These are phyloP conservation scores for Archips crataeganus DNA, from an alignment of 2,888 invertebrate species.

Conservation along the genomic window DNA sequence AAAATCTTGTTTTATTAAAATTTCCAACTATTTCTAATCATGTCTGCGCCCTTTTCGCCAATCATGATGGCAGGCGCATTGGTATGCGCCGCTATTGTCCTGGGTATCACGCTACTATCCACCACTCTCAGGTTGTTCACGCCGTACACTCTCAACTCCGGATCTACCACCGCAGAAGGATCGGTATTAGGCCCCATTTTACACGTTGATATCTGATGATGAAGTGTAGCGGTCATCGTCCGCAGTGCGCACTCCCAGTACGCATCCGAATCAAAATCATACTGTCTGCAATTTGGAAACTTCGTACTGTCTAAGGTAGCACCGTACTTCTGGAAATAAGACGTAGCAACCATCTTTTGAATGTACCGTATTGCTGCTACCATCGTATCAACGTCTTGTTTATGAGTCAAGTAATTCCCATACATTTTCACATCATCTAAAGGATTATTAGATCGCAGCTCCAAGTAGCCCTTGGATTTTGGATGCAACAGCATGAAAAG, in stretches of 20 bases:
- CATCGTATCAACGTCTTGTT: slow-evolving; percentile 85
- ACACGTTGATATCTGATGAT: slow-evolving; percentile 89
- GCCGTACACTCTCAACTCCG: slow-evolving; percentile 87
- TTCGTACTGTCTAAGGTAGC: slow-evolving; percentile 82
- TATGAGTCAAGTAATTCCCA: slow-evolving; percentile 89
- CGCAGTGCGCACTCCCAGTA: slow-evolving; percentile 89
- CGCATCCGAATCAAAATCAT: slow-evolving; percentile 83
- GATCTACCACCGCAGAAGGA: slow-evolving; percentile 87
- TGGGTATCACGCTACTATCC: slow-evolving; percentile 89
- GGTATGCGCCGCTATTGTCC: slow-evolving; percentile 88
- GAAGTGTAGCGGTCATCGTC: slow-evolving; percentile 86
- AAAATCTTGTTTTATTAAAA: slow-evolving; percentile 46
- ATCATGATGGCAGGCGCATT: slow-evolving; percentile 90
- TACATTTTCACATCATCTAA: slow-evolving; percentile 88
- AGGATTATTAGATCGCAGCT: slow-evolving; percentile 87
- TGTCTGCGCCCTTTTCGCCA: slow-evolving; percentile 89
- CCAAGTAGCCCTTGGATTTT: slow-evolving; percentile 88
- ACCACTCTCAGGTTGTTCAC: slow-evolving; percentile 87
- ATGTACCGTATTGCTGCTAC: slow-evolving; percentile 86
- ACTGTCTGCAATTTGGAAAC: slow-evolving; percentile 83
- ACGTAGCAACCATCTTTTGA: slow-evolving; percentile 83
- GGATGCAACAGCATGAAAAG: slow-evolving; percentile 87
- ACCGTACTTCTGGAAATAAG: slow-evolving; percentile 86
- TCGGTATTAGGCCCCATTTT: slow-evolving; percentile 88
- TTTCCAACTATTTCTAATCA: slow-evolving; percentile 85